phyloP scores from a whole-genome alignment of 2,797 vertebrate species.

The Peromyscus attwateri region DNA sequence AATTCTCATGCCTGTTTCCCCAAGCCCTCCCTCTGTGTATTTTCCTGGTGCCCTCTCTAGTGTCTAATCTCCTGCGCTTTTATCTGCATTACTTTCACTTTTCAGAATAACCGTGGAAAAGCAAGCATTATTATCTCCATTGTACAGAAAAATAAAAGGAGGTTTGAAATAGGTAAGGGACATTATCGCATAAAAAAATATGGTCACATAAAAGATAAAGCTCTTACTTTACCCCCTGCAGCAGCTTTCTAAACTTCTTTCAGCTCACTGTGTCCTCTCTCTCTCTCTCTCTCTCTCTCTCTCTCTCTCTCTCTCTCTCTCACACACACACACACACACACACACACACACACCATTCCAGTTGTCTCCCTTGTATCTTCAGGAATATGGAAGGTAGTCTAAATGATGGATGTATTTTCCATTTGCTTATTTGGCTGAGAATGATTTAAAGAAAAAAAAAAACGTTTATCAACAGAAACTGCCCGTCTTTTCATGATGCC shows the following conservation, averaged over 20 bases:
- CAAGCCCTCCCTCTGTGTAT: neutral
- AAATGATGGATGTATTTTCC: slow-evolving; percentile 64
- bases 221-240: slow-evolving; percentile 22
- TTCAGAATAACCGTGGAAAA: slow-evolving; percentile 46
- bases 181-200: neutral
- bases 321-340: neutral
- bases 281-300: too few relatives aligned
- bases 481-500: slow-evolving; percentile 7
- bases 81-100: slow-evolving; percentile 55
- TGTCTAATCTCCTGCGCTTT: slow-evolving; percentile 6
- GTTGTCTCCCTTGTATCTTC: slow-evolving; percentile 26
- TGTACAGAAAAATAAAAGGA: slow-evolving; percentile 64
- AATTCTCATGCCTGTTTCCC: neutral
- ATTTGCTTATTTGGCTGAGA: slow-evolving; percentile 74
- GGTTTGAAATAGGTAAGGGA: slow-evolving; percentile 26
- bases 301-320: neutral
- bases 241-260: slow-evolving; percentile 8
- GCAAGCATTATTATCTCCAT: slow-evolving; percentile 48
- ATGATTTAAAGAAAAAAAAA: neutral
- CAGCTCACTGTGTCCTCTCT: neutral
- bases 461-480: slow-evolving; percentile 68
- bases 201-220: slow-evolving; percentile 48
- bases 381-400: slow-evolving; percentile 40
- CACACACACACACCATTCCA: neutral
- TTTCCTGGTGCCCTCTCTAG: slow-evolving; percentile 2